Evolutionary conservation across 64 coral and sea anemone species (phyloP), one percentile per base, ranked within the genome.

Genomic region (Stichodactyla helianthus): DNA sequence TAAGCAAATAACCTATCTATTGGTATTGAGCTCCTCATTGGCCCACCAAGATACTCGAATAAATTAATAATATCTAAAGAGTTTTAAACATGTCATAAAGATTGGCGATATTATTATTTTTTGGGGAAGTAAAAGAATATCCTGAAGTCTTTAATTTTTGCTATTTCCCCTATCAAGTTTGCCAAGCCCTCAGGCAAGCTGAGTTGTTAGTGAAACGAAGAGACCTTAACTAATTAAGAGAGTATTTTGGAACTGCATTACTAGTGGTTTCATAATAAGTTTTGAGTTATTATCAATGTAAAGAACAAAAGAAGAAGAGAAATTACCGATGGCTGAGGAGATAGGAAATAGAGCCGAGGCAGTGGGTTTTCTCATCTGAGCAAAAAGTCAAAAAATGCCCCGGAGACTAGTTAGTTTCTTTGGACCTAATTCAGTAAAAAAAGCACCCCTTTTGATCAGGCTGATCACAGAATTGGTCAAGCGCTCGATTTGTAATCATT

Each of bases 191-290:
- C 6, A 81, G 78, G 78, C 78, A 12, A 81, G 77, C 16, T 52
- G 51, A 20, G 13, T 53, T 54, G 78, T 19, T 74, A 74, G 26
- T 44, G 27, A 70, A 74, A n/a, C 83, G 77, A 77, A 85, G 83
- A 85, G 83, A 85, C 82, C 55, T 76, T 52, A 63, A 19, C 67
- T 84, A 90, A 86, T 90, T 90, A 90, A 79, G 83, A 85, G 31
- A 60, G 54, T 77, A 90, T 90, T 90, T 44, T 85, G 52, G 85
- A 90, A 85, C 84, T 90, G 77, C 82, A 84, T 90, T 90, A 82
- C 82, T 85, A 52, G 67, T 12, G 74, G 71, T 78, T 79, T 84
- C 71, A 85, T 77, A 90, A 90, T 90, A 90, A 90, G 35, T 70
- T 78, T 70, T 54, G 65, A 85, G 82, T 90, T 63, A 90, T 90